Evolutionary conservation across 1,140 invertebrate genomes (phyloP).

Genomic region (Cherax destructor): DNA sequence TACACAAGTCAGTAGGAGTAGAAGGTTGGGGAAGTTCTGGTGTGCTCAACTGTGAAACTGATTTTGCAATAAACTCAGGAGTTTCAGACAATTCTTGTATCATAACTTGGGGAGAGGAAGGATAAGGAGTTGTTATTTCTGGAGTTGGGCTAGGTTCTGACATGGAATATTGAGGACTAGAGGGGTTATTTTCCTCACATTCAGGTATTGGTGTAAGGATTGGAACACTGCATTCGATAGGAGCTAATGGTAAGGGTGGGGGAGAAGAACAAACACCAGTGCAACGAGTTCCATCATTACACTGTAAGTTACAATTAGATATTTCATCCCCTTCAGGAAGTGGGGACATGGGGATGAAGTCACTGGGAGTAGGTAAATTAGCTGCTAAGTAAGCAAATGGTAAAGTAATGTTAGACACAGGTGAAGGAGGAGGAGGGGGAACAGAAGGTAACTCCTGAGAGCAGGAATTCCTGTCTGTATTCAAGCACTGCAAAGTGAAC

Average conservation of each 20-base stretch:
- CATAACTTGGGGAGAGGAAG: slow-evolving; percentile 9
- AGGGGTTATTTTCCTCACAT: slow-evolving; percentile 27
- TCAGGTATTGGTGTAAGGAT: slow-evolving; percentile 52
- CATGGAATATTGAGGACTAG: slow-evolving; percentile 4
- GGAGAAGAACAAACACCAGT: slow-evolving; percentile 25
- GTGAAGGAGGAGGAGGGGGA: slow-evolving; percentile 48
- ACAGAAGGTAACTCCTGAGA: slow-evolving; percentile 27
- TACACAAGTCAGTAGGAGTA: not conserved
- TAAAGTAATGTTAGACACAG: slow-evolving; percentile 43
- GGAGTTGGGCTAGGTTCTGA: slow-evolving; percentile 6
- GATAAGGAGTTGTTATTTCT: slow-evolving; percentile 7
- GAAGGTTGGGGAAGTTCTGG: not conserved
- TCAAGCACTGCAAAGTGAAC: slow-evolving; percentile 57
- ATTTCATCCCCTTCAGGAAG: slow-evolving; percentile 32
- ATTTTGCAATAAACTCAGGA: not conserved
- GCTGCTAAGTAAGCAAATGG: slow-evolving; percentile 31
- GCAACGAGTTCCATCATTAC: not conserved
- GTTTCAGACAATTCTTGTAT: not conserved
- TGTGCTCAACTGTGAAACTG: not conserved
- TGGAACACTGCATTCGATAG: slow-evolving; percentile 24
- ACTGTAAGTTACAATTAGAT: not conserved
- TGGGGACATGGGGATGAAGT: slow-evolving; percentile 37
- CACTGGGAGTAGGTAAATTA: slow-evolving; percentile 49
- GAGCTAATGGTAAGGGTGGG: slow-evolving; percentile 16
- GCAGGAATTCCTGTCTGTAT: slow-evolving; percentile 34